phyloP scores from a whole-genome alignment of 2,113 vertebrate species.

The Stigmatopora argus region DNA sequence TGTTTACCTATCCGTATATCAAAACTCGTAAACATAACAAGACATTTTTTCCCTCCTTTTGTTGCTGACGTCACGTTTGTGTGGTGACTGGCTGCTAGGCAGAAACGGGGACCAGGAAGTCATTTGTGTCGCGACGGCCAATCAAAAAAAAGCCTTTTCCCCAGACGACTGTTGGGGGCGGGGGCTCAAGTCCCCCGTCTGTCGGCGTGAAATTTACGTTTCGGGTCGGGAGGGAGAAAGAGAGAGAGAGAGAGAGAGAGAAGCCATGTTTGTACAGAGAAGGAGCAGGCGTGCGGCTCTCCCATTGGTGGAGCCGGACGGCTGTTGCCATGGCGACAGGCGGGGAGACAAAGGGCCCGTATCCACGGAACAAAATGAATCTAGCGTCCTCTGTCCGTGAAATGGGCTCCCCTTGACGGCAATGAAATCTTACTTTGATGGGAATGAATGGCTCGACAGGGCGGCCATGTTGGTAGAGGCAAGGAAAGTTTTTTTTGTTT shows the following conservation, averaged over 20 bases:
- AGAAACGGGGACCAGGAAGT: neutral
- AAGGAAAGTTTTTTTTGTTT: too few species aligned
- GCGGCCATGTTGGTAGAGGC: too few species aligned
- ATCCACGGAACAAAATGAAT: neutral
- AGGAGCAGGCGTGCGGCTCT: neutral
- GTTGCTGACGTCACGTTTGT: neutral
- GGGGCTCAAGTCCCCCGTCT: too few species aligned
- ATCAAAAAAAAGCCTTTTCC: neutral
- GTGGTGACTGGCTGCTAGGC: neutral
- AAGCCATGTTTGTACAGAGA: neutral
- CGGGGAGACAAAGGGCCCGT: neutral
- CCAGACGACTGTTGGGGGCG: too few species aligned
- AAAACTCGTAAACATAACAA: too few species aligned
- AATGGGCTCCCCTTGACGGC: too few species aligned
- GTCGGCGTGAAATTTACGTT: neutral
- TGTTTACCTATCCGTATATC: too few species aligned
- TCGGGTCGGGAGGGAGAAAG: neutral
- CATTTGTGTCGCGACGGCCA: neutral
- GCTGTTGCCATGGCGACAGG: constrained; percentile 2
- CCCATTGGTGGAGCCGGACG: neutral
- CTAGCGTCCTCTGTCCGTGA: too few species aligned
- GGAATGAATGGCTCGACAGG: too few species aligned
- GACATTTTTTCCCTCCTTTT: neutral
- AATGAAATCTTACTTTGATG: too few species aligned
- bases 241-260: too few species aligned